Percentiles rank a stretch among this genome's conserved stretches.
Conservation (phyloP, 2,797 vertebrate genomes). For the Spheniscus humboldti region DNA sequence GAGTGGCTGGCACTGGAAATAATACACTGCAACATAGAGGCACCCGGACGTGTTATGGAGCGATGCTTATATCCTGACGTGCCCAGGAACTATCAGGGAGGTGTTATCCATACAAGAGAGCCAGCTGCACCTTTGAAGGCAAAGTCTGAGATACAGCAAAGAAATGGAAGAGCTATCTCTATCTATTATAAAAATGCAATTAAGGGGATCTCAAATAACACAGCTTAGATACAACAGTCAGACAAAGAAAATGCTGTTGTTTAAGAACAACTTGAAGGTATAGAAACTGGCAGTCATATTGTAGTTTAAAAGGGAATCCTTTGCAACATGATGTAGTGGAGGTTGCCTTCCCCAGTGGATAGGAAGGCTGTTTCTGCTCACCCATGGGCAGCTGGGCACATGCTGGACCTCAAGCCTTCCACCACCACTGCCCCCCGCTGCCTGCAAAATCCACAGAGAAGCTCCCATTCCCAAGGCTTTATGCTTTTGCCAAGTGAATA, state of each 20-base stretch:
- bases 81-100: neutral
- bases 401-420: too few relatives aligned
- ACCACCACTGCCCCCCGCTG: rapidly evolving
- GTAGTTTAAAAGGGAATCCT: neutral
- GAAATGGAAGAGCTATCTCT: neutral
- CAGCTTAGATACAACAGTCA: neutral
- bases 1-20: neutral
- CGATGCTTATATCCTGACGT: neutral
- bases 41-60: neutral
- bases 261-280: neutral
- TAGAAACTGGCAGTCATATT: neutral
- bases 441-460: neutral
- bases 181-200: neutral
- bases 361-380: neutral
- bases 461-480: neutral
- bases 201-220: neutral
- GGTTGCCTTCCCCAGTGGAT: neutral
- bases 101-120: neutral
- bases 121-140: neutral
- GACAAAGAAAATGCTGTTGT: neutral
- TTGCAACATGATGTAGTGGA: neutral
- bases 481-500: neutral
- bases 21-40: neutral
- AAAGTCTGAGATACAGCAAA: neutral
- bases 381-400: rapidly evolving